These are phyloP conservation scores for Acinonyx jubatus DNA, from an alignment of 2,113 vertebrate genomes.

Conservation along the genomic window DNA sequence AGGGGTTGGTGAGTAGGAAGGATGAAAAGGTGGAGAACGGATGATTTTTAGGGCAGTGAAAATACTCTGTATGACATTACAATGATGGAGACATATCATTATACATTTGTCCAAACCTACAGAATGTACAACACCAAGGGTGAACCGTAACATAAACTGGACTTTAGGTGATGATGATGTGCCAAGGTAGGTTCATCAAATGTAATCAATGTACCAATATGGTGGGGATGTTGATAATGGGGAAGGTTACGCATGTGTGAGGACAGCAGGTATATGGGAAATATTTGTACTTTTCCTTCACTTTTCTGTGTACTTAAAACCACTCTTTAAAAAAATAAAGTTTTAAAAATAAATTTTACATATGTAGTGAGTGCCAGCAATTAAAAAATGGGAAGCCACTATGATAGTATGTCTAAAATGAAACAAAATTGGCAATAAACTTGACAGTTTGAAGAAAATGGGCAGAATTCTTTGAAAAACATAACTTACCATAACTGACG, in stretches of 20 bases:
- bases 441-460: neutral
- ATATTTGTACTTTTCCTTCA: neutral
- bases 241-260: neutral
- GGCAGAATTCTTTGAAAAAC: neutral
- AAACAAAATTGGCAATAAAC: neutral
- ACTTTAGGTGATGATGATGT: neutral
- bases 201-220: neutral
- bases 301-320: neutral
- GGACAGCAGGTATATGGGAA: neutral
- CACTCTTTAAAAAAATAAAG: neutral
- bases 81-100: too few relatives aligned
- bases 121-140: neutral
- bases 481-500: neutral
- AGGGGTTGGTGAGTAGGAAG: neutral
- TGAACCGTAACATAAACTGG: neutral
- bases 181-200: neutral
- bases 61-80: neutral
- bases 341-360: neutral
- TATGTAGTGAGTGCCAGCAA: neutral
- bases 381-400: neutral
- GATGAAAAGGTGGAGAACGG: neutral
- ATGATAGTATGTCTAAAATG: neutral
- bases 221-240: neutral
- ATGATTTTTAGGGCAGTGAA: neutral
- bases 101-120: neutral